Conservation (phyloP, 2,113 vertebrate genomes). For the Anthoscopus minutus region DNA sequence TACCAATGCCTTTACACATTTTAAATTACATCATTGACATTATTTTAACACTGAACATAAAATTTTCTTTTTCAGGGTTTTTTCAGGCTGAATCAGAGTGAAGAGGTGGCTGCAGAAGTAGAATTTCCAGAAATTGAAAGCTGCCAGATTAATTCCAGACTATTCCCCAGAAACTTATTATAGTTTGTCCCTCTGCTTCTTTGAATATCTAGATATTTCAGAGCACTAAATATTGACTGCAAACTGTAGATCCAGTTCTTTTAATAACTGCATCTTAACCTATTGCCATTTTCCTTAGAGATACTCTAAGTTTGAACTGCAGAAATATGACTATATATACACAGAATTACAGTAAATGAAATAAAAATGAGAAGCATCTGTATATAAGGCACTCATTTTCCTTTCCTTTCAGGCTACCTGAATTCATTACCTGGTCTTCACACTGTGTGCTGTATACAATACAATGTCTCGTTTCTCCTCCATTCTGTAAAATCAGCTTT, state of each 20-base stretch:
- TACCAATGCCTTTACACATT: not conserved
- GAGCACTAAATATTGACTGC: not conserved
- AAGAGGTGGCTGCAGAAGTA: not conserved
- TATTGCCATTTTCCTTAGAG: not conserved
- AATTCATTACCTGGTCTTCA: not conserved
- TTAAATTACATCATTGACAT: not conserved
- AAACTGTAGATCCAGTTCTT: not conserved
- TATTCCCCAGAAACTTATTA: not conserved
- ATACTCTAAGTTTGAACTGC: not conserved
- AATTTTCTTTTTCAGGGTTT: not conserved
- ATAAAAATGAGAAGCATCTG: not conserved
- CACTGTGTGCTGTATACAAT: not conserved
- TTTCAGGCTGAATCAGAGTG: not conserved
- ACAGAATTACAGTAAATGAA: not conserved
- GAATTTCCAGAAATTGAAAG: not conserved
- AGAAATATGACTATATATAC: not conserved
- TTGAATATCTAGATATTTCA: not conserved
- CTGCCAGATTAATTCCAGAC: not conserved
- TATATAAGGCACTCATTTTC: not conserved
- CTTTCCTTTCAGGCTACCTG: not conserved
- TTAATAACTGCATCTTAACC: not conserved
- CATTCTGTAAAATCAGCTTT: not conserved
- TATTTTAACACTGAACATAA: not conserved
- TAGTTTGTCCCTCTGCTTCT: not conserved
- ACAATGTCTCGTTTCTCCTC: not conserved